Percentiles rank a stretch among this genome's conserved stretches.
Conservation (phyloP, 2,888 invertebrate genomes). For the Augochlorella aurata region DNA sequence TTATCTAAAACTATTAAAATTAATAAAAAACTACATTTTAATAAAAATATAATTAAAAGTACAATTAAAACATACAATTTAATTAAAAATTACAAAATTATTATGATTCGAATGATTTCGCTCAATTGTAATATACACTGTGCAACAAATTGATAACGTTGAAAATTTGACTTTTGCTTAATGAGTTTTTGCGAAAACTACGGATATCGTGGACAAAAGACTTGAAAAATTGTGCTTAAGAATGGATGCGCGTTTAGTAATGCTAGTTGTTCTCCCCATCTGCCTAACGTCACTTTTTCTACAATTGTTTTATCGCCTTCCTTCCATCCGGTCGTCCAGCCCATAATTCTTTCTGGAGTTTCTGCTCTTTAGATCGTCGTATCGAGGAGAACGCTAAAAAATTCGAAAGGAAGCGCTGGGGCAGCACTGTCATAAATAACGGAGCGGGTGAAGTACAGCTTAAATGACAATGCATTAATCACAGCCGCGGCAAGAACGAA, state of each 20-base stretch:
- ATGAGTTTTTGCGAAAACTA: no score
- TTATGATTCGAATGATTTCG: no score
- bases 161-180: no score
- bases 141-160: no score
- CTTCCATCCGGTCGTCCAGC: neutral
- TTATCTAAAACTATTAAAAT: no score
- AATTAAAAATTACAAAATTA: no score
- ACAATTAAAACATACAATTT: no score
- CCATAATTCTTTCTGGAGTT: neutral
- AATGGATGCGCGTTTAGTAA: neutral
- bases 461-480: slow-evolving; percentile 47
- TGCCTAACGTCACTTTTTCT: neutral
- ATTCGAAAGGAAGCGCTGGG: neutral
- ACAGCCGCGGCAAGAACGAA: slow-evolving; percentile 17
- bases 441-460: slow-evolving; percentile 2
- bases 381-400: neutral
- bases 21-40: no score
- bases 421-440: slow-evolving; percentile 36
- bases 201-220: no score
- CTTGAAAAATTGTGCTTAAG: no score
- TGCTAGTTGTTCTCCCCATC: neutral
- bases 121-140: no score
- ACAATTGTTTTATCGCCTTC: neutral
- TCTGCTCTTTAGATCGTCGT: neutral
- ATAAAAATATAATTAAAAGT: no score